Evolutionary conservation across 2,797 vertebrate genomes (phyloP), one percentile per base, ranked within the genome.

Genomic region (Intellagama lesueurii): DNA sequence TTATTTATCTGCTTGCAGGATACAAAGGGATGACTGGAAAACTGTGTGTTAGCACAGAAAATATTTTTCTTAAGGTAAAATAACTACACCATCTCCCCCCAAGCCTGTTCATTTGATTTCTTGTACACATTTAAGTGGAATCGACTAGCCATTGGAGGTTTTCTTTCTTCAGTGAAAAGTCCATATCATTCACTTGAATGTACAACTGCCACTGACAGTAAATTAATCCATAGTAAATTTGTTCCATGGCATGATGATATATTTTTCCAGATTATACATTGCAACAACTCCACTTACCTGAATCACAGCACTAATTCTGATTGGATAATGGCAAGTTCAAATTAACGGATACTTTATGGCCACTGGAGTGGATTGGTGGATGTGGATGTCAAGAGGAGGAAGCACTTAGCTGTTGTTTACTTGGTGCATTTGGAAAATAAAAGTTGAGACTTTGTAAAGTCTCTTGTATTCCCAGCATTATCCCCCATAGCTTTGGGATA

Each of bases 1-100:
- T 87, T 72, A 30, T 44, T 87, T 89, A 28, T 85, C 9, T 16
- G 78, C 60, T 82, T 83, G 40, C 60, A 35, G n/a, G 79, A 40
- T 56, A 44, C 64, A 56, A 79, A 44, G 49, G 30, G 78, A 87
- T 40, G 12, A 1, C 64, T 56, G 22, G n/a, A 44, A 24, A 88
- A 82, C 56, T 64, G 2, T 32, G 60, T 22, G 14, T 11, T 73
- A n/a, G 8, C 69, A 56, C n/a, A 70, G 47, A 3, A 1, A 30
- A 16, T 26, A 24, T 5, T 83, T 7, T 68, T 68, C 64, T 73
- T 16, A 28, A 72, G 12, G 35, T 49, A 40, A 56, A 69, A 79
- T 60, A 30, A 77, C 70, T 80, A 26, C 35, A 66, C 3, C 8
- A 22, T n/a, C 14, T 14, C 11, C 16, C 19, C 28, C n/a, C 35